phyloP scores from a whole-genome alignment of 2,113 vertebrate genomes.

The Megaleporinus macrocephalus region DNA sequence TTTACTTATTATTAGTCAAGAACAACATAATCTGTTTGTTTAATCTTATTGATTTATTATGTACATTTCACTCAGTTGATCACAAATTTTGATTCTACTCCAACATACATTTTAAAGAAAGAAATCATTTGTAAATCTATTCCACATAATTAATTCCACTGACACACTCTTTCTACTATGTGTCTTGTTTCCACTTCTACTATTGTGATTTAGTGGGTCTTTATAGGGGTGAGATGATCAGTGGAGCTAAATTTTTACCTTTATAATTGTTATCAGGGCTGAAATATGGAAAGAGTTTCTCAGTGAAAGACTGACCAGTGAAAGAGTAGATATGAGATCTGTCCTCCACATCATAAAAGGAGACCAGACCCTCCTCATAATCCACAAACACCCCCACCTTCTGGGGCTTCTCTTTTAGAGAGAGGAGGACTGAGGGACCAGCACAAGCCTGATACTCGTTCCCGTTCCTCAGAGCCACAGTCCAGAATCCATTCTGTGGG shows the following conservation, averaged over 20 bases:
- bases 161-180: no score
- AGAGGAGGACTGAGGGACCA: not conserved
- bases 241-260: conserved; percentile 6
- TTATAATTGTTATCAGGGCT: not conserved
- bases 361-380: conserved; percentile 51
- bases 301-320: conserved; percentile 44
- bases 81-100: no score
- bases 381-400: conserved; percentile 31
- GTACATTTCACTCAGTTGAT: no score
- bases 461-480: conserved; percentile 16
- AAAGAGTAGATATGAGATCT: conserved; percentile 11
- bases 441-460: conserved; percentile 15
- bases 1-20: no score
- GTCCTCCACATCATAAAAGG: conserved; percentile 54
- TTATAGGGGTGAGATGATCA: conserved; percentile 12
- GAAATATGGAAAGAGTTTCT: conserved; percentile 14
- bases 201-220: no score
- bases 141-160: no score
- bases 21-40: no score
- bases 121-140: no score
- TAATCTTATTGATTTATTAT: no score
- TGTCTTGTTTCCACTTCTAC: no score
- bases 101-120: no score
- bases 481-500: conserved; percentile 30
- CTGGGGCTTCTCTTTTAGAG: conserved; percentile 25